A percentile compares a stretch with the other conserved stretches of the same genome.
Conservation (phyloP, 2,888 invertebrate species). For the Ormyrus rosae region DNA sequence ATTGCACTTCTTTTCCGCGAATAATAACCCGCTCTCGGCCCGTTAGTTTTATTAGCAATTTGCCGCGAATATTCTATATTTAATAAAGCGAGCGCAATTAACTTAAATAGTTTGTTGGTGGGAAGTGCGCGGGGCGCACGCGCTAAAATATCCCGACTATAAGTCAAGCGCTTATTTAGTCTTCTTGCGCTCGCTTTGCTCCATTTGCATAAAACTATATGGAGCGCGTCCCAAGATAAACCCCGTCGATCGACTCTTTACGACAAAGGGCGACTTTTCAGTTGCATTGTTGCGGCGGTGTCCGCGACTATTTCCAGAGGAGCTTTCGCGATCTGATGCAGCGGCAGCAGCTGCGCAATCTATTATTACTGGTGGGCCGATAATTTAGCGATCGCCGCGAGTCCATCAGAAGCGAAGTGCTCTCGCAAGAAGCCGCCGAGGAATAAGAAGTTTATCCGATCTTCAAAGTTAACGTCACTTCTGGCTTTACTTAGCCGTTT, state of each 20-base stretch:
- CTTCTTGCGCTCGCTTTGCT: not conserved
- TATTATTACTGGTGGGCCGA: slow-evolving; percentile 73
- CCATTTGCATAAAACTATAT: not conserved
- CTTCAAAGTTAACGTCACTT: slow-evolving; percentile 11
- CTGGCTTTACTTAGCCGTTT: slow-evolving; percentile 1
- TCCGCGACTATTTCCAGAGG: slow-evolving; percentile 70
- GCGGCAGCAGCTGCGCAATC: slow-evolving; percentile 72
- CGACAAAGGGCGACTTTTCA: slow-evolving; percentile 13
- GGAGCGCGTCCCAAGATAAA: slow-evolving; percentile 16
- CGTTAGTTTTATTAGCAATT: too few relatives aligned
- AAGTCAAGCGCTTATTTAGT: slow-evolving; percentile 28
- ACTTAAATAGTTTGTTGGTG: not conserved
- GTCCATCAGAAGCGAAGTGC: slow-evolving; percentile 10
- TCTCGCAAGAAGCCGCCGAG: too few relatives aligned
- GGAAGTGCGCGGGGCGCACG: not conserved
- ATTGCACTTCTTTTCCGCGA: too few relatives aligned
- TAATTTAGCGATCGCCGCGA: slow-evolving; percentile 72
- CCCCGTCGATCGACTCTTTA: slow-evolving; percentile 7
- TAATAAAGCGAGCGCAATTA: too few relatives aligned
- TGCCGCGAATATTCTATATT: too few relatives aligned
- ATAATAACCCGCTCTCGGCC: too few relatives aligned
- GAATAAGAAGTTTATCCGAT: not conserved
- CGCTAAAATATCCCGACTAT: slow-evolving; percentile 21
- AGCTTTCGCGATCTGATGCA: slow-evolving; percentile 61
- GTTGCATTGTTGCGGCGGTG: slow-evolving; percentile 41